Evolutionary conservation across 92 coral and sea anemone species (phyloP).

Genomic region (Muricea muricata): DNA sequence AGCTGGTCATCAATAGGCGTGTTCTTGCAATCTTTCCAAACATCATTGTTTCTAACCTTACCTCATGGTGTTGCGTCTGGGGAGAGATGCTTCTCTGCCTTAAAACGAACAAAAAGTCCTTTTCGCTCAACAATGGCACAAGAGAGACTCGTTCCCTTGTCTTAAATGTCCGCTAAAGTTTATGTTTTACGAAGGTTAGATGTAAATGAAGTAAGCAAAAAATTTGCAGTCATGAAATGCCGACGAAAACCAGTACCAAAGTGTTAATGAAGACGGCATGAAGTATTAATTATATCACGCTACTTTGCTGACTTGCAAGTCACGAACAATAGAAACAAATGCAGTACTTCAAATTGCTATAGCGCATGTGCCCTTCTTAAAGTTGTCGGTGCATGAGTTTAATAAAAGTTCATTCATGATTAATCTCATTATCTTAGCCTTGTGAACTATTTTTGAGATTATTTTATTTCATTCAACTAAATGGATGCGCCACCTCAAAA

Average conservation of each 20-base stretch:
- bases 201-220: conserved; percentile 2
- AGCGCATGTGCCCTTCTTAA: neutral
- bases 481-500: neutral
- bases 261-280: neutral
- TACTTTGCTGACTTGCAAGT: no score
- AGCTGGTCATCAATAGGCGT: no score
- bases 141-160: conserved; percentile 11
- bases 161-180: neutral
- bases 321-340: no score
- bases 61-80: conserved; percentile 10
- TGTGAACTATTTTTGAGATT: no score
- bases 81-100: conserved; percentile 18
- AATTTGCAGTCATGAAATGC: conserved; percentile 4
- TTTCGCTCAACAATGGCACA: conserved; percentile 8
- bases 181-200: conserved; percentile 6
- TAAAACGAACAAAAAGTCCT: no score
- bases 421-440: neutral
- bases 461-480: neutral
- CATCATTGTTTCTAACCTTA: conserved; percentile 7
- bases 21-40: no score
- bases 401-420: neutral
- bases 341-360: no score
- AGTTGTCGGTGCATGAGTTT: neutral
- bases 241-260: no score
- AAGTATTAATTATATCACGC: neutral